These are phyloP conservation scores for Kryphioiulus occultus DNA, from an alignment of 2,888 invertebrate genomes.

Conservation along the genomic window DNA sequence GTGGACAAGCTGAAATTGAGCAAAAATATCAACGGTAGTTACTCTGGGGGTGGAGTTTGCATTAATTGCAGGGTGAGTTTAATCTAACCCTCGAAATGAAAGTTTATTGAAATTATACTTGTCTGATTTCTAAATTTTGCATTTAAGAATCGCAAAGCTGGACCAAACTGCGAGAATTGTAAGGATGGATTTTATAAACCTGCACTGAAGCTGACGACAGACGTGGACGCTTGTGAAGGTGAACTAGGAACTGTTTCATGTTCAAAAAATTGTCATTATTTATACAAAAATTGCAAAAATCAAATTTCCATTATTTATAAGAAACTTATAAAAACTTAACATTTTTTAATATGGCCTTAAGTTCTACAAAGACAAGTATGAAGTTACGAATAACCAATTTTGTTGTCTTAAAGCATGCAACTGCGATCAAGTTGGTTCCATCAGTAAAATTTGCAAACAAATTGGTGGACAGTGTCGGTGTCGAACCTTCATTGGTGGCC, in stretches of 20 bases:
- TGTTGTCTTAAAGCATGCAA: not conserved
- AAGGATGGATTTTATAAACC: not conserved
- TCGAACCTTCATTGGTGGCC: not conserved
- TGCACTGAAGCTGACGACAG: not conserved
- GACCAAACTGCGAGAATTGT: not conserved
- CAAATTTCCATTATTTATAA: too few species aligned
- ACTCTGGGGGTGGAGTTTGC: slow-evolving; percentile 21
- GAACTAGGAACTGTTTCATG: not conserved
- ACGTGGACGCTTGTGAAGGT: not conserved
- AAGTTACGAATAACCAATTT: too few species aligned
- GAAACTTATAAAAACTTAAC: too few species aligned
- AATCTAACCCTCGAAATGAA: not conserved
- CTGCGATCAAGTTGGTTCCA: not conserved
- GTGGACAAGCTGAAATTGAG: slow-evolving; percentile 1
- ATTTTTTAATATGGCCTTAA: too few species aligned
- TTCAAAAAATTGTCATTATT: too few species aligned
- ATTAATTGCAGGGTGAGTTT: not conserved
- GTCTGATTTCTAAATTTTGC: not conserved
- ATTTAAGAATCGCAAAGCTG: not conserved
- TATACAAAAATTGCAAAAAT: too few species aligned
- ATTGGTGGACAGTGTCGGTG: not conserved
- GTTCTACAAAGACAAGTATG: too few species aligned
- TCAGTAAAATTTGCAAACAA: not conserved
- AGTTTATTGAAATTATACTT: not conserved
- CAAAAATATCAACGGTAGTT: not conserved